Evolutionary conservation across 2,113 vertebrate species (phyloP).

Genomic region (Campylomormyrus tamandua): DNA sequence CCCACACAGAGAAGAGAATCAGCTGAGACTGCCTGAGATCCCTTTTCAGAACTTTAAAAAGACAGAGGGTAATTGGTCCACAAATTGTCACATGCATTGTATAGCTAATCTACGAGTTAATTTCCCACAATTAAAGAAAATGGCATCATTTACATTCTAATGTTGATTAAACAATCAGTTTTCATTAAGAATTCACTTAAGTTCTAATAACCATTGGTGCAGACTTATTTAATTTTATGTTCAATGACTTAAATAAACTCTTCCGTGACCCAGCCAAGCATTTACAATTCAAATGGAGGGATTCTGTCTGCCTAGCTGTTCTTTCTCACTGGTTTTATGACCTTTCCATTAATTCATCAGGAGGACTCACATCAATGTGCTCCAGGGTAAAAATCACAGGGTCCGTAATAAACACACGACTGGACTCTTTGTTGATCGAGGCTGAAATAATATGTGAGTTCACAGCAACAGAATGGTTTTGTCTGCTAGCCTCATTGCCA

Average conservation of each 20-base stretch:
- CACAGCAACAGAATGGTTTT: constrained; percentile 84
- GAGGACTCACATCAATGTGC: constrained; percentile 88
- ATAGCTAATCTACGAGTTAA: constrained; percentile 87
- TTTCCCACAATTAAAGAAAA: constrained; percentile 84
- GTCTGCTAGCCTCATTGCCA: constrained; percentile 69
- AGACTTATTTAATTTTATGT: constrained; percentile 94
- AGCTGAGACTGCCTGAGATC: constrained; percentile 60
- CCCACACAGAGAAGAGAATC: constrained; percentile 54
- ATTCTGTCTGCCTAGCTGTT: constrained; percentile 48
- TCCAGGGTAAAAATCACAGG: constrained; percentile 93
- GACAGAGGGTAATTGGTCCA: constrained; percentile 69
- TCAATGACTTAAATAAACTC: constrained; percentile 86
- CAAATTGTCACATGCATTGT: constrained; percentile 68
- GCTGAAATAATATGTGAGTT: constrained; percentile 95
- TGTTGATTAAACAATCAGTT: constrained; percentile 96
- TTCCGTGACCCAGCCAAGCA: constrained; percentile 72
- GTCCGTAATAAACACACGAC: constrained; percentile 91
- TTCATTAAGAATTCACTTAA: constrained; percentile 98
- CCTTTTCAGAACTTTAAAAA: constrained; percentile 65
- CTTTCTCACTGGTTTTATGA: constrained; percentile 59
- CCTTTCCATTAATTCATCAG: constrained; percentile 51
- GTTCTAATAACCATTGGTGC: constrained; percentile 81
- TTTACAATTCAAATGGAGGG: constrained; percentile 78
- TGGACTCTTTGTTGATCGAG: constrained; percentile 98
- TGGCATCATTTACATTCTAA: constrained; percentile 90